Percentiles rank a stretch among this genome's conserved stretches.
Conservation (phyloP, 2,113 vertebrate species). For the Limanda limanda region DNA sequence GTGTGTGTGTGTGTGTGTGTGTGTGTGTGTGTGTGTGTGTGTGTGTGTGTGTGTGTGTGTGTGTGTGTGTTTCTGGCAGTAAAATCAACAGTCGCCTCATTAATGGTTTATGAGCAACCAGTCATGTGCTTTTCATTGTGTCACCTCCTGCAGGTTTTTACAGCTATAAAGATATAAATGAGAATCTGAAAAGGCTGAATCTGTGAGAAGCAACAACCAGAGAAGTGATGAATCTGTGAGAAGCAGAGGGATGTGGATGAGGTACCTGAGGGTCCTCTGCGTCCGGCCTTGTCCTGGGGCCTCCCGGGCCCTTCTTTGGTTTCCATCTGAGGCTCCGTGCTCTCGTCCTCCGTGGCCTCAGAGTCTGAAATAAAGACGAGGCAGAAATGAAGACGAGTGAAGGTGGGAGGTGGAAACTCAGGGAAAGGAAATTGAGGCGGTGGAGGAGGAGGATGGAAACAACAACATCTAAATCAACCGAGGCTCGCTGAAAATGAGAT, state of each 20-base stretch:
- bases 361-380: slow-evolving; percentile 85
- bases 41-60: slow-evolving; percentile 38
- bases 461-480: slow-evolving; percentile 27
- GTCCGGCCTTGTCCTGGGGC: slow-evolving; percentile 86
- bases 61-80: slow-evolving; percentile 51
- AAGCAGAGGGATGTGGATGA: background rate
- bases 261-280: slow-evolving; percentile 87
- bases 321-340: slow-evolving; percentile 90
- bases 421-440: background rate
- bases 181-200: background rate
- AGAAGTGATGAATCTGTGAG: background rate
- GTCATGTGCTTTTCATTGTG: background rate
- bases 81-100: background rate
- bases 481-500: slow-evolving; percentile 44
- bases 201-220: background rate
- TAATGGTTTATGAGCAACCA: background rate
- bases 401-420: slow-evolving; percentile 2
- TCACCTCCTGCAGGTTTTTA: background rate
- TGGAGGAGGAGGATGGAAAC: slow-evolving; percentile 8
- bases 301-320: slow-evolving; percentile 83
- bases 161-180: background rate
- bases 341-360: slow-evolving; percentile 96
- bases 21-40: slow-evolving; percentile 21
- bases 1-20: slow-evolving; percentile 18
- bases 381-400: slow-evolving; percentile 6